Percentiles rank a stretch among this genome's conserved stretches.
These are phyloP conservation scores for Opisthocomus hoazin DNA, from an alignment of 2,113 vertebrate genomes.

Conservation along the genomic window DNA sequence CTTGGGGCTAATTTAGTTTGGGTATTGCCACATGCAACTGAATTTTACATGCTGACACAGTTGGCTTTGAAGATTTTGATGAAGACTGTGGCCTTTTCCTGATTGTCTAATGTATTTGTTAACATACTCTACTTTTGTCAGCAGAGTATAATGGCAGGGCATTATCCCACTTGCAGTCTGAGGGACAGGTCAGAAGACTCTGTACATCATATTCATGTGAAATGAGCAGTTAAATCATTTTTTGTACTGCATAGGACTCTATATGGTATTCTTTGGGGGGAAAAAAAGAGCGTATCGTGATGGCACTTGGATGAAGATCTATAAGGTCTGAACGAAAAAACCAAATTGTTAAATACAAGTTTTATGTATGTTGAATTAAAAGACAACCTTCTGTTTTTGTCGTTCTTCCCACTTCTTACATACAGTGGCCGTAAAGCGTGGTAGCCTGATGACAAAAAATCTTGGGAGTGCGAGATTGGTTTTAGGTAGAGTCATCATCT, in stretches of 20 bases:
- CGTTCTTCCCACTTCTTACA: neutral
- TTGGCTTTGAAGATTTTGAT: neutral
- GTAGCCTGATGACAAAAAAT: neutral
- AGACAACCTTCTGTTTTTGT: neutral
- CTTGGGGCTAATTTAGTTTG: neutral
- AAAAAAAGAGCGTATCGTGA: neutral
- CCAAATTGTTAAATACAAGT: neutral
- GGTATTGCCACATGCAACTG: neutral
- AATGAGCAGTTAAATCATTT: neutral
- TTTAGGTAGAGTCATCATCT: neutral
- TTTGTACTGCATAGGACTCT: neutral
- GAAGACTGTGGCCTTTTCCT: neutral
- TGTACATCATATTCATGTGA: neutral
- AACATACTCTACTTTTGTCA: neutral
- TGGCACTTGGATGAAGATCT: neutral
- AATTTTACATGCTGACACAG: neutral
- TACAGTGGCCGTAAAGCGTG: rapidly evolving
- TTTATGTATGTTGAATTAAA: neutral
- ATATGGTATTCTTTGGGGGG: neutral
- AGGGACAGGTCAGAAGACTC: neutral
- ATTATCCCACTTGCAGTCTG: neutral
- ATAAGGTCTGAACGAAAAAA: neutral
- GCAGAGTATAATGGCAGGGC: neutral
- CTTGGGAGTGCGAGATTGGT: neutral
- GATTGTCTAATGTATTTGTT: neutral